These are phyloP conservation scores for Xerus rutilus DNA, from an alignment of 2,797 vertebrate genomes.

Conservation along the genomic window DNA sequence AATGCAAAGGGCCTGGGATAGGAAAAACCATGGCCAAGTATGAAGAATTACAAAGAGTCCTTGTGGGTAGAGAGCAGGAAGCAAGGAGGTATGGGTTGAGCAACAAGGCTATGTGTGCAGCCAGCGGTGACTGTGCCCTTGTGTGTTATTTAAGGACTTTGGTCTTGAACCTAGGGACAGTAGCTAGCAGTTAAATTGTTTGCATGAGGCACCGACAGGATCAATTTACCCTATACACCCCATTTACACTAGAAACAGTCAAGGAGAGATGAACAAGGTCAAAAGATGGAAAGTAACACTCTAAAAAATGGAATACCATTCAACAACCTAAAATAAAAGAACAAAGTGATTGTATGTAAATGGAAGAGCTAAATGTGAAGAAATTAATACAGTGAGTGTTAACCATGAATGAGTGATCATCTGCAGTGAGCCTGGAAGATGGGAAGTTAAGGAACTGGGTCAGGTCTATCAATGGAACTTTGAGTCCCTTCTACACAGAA, in stretches of 20 bases:
- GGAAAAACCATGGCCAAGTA: background rate
- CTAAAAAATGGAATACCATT: background rate
- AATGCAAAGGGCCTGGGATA: background rate
- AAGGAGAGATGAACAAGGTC: background rate
- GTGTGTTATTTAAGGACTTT: background rate
- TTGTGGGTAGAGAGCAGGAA: background rate
- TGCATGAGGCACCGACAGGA: background rate
- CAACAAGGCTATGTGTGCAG: background rate
- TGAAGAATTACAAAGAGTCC: background rate
- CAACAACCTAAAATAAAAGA: background rate
- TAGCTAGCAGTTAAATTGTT: background rate
- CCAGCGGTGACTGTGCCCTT: rapidly evolving
- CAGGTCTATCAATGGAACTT: background rate
- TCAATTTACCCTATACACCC: background rate
- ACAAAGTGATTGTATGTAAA: background rate
- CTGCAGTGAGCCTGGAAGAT: background rate
- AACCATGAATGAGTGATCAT: too few species aligned
- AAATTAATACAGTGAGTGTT: background rate
- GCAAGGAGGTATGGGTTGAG: background rate
- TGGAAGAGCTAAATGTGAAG: background rate
- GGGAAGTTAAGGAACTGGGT: background rate
- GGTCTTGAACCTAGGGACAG: background rate
- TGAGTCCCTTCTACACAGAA: background rate
- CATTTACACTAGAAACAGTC: background rate
- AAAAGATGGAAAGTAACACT: background rate